These are phyloP conservation scores for Yoshiicerus persimilis DNA, from an alignment of 1,140 invertebrate species.

Conservation along the genomic window DNA sequence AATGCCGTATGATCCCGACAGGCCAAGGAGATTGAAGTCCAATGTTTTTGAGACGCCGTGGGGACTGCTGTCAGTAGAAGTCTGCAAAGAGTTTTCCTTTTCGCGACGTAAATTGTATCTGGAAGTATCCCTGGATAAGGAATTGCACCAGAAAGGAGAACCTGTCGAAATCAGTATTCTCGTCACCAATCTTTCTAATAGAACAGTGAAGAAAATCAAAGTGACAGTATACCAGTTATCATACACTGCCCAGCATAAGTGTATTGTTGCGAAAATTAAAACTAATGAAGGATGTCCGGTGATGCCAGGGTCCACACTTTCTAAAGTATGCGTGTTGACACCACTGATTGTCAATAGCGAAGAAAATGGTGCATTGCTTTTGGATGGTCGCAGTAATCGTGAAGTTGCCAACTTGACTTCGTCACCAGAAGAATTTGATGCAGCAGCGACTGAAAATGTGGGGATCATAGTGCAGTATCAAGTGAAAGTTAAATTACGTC, in stretches of 20 bases:
- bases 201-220: conserved; percentile 98
- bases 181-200: conserved; percentile 98
- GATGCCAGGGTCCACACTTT: conserved; percentile 93
- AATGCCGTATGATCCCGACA: conserved; percentile 98
- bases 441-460: conserved; percentile 87
- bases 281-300: conserved; percentile 97
- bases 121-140: conserved; percentile 97
- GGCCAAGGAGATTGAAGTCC: no score
- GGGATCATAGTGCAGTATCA: conserved; percentile 98
- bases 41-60: conserved; percentile 93
- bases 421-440: conserved; percentile 87
- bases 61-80: conserved; percentile 96
- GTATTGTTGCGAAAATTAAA: conserved; percentile 92
- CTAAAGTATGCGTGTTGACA: conserved; percentile 94
- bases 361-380: conserved; percentile 95
- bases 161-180: conserved; percentile 63
- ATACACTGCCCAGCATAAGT: conserved; percentile 98
- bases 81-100: conserved; percentile 99
- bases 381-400: conserved; percentile 98
- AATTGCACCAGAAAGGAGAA: conserved; percentile 59
- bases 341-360: conserved; percentile 96
- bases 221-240: conserved; percentile 96
- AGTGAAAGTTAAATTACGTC: conserved; percentile 95
- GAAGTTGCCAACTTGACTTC: conserved; percentile 99
- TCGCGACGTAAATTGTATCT: conserved; percentile 96